Percentiles rank a stretch among this genome's conserved stretches.
These are phyloP conservation scores for Glaucomys volans DNA, from an alignment of 2,113 vertebrate genomes.

Conservation along the genomic window DNA sequence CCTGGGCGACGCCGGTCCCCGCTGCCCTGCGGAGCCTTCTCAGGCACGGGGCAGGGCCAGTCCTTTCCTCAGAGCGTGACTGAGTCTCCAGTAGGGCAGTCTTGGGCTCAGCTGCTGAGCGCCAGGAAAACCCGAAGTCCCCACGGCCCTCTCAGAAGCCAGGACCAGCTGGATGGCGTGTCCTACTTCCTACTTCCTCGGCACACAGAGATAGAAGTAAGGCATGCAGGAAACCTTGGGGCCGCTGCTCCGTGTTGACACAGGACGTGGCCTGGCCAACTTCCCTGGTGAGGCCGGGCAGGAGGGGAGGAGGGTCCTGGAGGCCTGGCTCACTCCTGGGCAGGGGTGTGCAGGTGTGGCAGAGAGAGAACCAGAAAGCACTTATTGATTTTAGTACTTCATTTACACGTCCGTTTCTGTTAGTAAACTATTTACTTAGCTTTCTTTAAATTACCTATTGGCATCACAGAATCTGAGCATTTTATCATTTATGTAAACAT, in stretches of 20 bases:
- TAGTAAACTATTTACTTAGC: too few relatives aligned
- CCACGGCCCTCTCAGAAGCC: too few relatives aligned
- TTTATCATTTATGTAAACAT: neutral
- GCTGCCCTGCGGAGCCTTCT: neutral
- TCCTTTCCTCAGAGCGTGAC: neutral
- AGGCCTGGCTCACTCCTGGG: accelerated
- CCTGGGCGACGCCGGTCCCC: too few relatives aligned
- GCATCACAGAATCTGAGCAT: too few relatives aligned
- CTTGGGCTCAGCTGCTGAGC: neutral
- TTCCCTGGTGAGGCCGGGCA: neutral
- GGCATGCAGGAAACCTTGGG: too few relatives aligned
- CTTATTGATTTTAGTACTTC: neutral
- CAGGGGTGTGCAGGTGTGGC: accelerated
- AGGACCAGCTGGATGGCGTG: too few relatives aligned
- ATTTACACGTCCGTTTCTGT: too few relatives aligned
- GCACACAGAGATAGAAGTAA: neutral
- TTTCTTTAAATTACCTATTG: too few relatives aligned
- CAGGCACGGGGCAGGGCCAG: too few relatives aligned
- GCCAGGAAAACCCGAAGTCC: accelerated
- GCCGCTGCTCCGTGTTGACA: neutral
- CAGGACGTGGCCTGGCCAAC: neutral
- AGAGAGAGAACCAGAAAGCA: neutral
- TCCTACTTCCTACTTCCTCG: neutral
- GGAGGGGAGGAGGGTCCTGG: too few relatives aligned
- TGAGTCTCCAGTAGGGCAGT: neutral